Percentiles rank a stretch among this genome's conserved stretches.
Evolutionary conservation across 2,113 vertebrate species (phyloP).

Genomic region (Phylloscopus trochiloides): DNA sequence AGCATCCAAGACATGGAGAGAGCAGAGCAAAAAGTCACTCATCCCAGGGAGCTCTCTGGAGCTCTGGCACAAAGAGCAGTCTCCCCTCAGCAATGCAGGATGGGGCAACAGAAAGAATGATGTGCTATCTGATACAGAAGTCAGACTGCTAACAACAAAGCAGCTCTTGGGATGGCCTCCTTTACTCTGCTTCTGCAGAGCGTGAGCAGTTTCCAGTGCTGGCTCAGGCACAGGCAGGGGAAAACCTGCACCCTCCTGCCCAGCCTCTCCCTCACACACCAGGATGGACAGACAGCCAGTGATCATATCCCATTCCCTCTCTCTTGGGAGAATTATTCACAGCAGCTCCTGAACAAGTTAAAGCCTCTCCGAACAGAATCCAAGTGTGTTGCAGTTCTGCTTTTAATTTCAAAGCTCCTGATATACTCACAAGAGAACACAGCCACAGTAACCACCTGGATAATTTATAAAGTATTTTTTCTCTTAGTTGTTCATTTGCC

Average conservation of each 20-base stretch:
- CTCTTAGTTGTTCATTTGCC: not conserved
- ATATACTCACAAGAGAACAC: not conserved
- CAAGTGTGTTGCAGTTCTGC: fast-evolving
- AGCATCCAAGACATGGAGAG: not conserved
- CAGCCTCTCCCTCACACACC: not conserved
- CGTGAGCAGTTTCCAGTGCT: not conserved
- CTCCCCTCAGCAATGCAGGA: not conserved
- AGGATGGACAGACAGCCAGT: fast-evolving
- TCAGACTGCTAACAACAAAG: not conserved
- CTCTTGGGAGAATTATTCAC: not conserved
- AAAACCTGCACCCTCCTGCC: not conserved
- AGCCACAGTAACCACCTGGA: not conserved
- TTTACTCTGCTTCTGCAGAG: not conserved
- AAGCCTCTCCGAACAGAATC: not conserved
- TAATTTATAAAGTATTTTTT: not conserved
- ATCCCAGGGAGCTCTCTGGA: not conserved
- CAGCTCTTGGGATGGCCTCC: not conserved
- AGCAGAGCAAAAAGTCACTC: not conserved
- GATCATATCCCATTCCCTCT: not conserved
- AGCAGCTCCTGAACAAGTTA: not conserved
- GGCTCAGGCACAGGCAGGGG: fast-evolving
- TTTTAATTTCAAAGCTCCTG: not conserved
- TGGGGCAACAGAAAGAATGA: not conserved
- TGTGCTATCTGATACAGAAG: not conserved
- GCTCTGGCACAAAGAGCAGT: not conserved